Evolutionary conservation across 2,113 vertebrate genomes (phyloP), one percentile per base, ranked within the genome.

Genomic region (Pteruthius melanotis): DNA sequence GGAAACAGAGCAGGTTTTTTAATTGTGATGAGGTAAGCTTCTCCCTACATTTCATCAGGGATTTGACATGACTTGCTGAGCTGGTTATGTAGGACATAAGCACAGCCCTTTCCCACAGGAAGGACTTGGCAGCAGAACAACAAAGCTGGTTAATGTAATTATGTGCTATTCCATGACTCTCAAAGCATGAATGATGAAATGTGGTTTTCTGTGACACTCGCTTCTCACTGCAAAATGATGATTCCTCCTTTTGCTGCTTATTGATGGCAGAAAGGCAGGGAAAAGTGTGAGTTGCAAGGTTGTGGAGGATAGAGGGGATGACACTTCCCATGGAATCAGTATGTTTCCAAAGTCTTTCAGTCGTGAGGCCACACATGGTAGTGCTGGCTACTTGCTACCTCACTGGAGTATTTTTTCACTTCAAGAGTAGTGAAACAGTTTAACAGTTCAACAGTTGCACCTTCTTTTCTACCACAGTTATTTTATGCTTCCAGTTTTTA

Each of bases 91-190:
- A 86, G 87, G 52, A 47, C 2, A 12, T 92, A 92, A 94, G 87
- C 90, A 90, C 87, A 76, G 75, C 49, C 92, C 64, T 93, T 96
- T 95, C 95, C 92, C 93, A 93, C 66, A 96, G 87, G 92, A 93
- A 83, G 84, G 74, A 89, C 75, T 85, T 15, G 4, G 78, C 87
- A 70, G 35, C 57, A 66, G 78, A 95, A 72, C 57, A 95, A 72
- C 82, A 76, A 87, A 78, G 72, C 61, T 78, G 63, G 54, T 57
- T 78, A 40, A 83, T 42, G 35, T 64, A 81, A 78, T 94, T 75
- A 78, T 0, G 4, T 78, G 33, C 83, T 92, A 26, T 68, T 78
- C 83, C 1, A 0, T 84, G 81, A 56, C 69, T 87, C 77, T 68
- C 52, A 89, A 87, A 89, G 52, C 69, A 76, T 11, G 24, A 79